These are phyloP conservation scores for Panzeria rudis DNA, from an alignment of 2,888 invertebrate genomes.

Conservation along the genomic window DNA sequence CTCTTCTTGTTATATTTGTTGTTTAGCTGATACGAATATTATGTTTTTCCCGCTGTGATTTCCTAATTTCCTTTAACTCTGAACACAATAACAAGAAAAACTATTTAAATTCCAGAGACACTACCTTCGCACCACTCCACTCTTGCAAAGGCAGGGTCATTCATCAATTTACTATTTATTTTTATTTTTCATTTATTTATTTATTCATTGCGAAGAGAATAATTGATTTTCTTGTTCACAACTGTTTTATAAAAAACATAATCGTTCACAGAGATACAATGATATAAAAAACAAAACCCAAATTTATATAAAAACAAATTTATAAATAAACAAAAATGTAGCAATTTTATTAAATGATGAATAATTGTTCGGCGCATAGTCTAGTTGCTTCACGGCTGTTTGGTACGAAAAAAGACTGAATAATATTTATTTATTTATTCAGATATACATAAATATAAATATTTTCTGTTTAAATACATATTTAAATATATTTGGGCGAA, in stretches of 20 bases:
- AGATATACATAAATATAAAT: slow-evolving; percentile 9
- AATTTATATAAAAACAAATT: slow-evolving; percentile 14
- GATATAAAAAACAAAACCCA: not conserved
- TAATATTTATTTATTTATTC: slow-evolving; percentile 21
- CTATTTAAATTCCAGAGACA: slow-evolving; percentile 61
- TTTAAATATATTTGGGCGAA: not conserved
- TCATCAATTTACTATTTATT: slow-evolving; percentile 45
- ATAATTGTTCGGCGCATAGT: slow-evolving; percentile 17
- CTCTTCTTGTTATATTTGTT: slow-evolving; percentile 21
- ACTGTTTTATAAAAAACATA: not conserved
- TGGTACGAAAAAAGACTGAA: slow-evolving; percentile 33
- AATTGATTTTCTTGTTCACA: slow-evolving; percentile 51
- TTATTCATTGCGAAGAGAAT: slow-evolving; percentile 50
- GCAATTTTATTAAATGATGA: slow-evolving; percentile 49
- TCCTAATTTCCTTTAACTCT: slow-evolving; percentile 50
- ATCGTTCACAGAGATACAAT: not conserved
- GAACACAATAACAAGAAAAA: slow-evolving; percentile 21
- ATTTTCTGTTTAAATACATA: slow-evolving; percentile 6
- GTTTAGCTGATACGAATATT: slow-evolving; percentile 31
- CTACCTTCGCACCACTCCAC: slow-evolving; percentile 1
- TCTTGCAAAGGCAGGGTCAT: not conserved
- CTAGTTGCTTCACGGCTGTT: slow-evolving; percentile 17
- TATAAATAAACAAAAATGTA: slow-evolving; percentile 49
- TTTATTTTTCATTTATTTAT: slow-evolving; percentile 37
- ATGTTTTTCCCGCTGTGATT: slow-evolving; percentile 66